These are phyloP conservation scores for Candidula unifasciata DNA, from an alignment of 2,888 invertebrate genomes.

Conservation along the genomic window DNA sequence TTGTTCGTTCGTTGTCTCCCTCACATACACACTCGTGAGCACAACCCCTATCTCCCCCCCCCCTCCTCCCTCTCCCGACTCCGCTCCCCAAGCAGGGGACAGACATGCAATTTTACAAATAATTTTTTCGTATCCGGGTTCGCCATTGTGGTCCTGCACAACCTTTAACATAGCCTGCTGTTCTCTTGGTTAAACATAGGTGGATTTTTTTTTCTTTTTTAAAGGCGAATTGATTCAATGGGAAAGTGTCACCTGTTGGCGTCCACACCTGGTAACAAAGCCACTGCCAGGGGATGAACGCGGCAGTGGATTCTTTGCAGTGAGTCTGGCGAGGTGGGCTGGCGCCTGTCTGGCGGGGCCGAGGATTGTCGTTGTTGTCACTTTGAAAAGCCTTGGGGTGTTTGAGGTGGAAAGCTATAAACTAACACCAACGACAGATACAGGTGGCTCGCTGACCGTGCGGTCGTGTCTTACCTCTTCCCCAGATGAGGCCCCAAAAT, in stretches of 20 bases:
- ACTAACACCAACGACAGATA: constrained; percentile 10
- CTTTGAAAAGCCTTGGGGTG: constrained; percentile 47
- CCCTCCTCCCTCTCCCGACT: not conserved
- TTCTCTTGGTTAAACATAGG: not conserved
- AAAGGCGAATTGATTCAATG: constrained; percentile 12
- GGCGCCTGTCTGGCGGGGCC: constrained; percentile 50
- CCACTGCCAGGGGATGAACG: constrained; percentile 29
- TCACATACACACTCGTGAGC: too few relatives aligned
- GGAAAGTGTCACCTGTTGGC: constrained; percentile 48
- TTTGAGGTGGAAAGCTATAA: constrained; percentile 34
- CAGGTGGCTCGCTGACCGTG: constrained; percentile 26
- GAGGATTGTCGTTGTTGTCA: constrained; percentile 50
- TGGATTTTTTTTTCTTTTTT: too few relatives aligned
- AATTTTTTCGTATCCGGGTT: too few relatives aligned
- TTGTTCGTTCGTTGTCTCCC: too few relatives aligned
- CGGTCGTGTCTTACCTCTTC: not conserved
- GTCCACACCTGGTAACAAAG: constrained; percentile 49
- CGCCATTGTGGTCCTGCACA: not conserved
- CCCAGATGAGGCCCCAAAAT: not conserved
- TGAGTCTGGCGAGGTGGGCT: not conserved
- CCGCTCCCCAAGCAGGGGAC: not conserved
- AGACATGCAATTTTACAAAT: too few relatives aligned
- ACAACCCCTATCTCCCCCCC: too few relatives aligned
- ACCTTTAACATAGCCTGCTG: not conserved
- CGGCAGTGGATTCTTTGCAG: constrained; percentile 10